Evolutionary conservation across 1,140 invertebrate genomes (phyloP), one percentile per base, ranked within the genome.

Genomic region (Caenorhabditis briggsae): DNA sequence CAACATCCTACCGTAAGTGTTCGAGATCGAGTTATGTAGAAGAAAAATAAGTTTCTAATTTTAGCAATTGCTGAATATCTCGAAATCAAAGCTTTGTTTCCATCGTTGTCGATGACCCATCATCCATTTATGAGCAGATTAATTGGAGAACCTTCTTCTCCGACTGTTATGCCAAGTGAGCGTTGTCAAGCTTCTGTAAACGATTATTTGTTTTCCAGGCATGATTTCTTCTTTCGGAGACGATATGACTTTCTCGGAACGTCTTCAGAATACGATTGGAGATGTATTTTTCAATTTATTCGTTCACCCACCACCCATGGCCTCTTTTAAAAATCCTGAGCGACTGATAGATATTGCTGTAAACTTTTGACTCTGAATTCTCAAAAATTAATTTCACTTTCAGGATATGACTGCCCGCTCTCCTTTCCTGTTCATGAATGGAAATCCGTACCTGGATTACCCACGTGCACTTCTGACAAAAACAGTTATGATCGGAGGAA

Each of bases 401-500:
- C 82, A 86, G 83, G 70, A 87, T 25, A 83, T 87, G 65, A 65
- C 78, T 7, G 65, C 50, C 23, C 55, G 58, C 5, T n/a, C 84
- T 6, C 46, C 87, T 7, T 74, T 88, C 50, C 50, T 87, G 18
- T 74, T 88, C 20, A 65, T 64, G 41, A 88, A 88, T 78, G n/a
- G 23, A 7, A 85, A 88, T 25, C 85, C 85, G 7, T 83, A 82
- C 20, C 65, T 88, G n/a, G 82, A 86, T 25, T 88, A 83, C 55
- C 55, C 86, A 11, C 74, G 82, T 20, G 86, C 85, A 25, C 18
- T 84, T 53, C 46, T 88, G 16, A 48, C 88, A 8, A 88, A 88
- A 87, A 58, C 78, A 3, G 48, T 88, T 43, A 8, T 59, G 18
- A 87, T 88, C 46, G 87, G 87, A 20, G 87, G 87, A 70, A 87